phyloP scores from a whole-genome alignment of 2,888 invertebrate genomes.

The Sinelater perroti region DNA sequence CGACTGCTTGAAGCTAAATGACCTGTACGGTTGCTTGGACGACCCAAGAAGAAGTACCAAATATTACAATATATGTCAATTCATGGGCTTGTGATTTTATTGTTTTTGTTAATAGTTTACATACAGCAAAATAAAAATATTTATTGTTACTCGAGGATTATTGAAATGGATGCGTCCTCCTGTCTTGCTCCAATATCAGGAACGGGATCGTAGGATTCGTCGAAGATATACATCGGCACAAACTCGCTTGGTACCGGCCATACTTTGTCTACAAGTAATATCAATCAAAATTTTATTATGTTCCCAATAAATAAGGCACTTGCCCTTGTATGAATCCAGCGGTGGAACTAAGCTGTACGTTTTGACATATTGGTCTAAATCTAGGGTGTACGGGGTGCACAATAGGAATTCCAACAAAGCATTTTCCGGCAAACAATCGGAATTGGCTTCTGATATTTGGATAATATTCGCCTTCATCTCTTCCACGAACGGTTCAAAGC shows the following conservation, averaged over 20 bases:
- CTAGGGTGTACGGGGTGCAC: slow-evolving; percentile 58
- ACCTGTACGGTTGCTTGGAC: slow-evolving; percentile 70
- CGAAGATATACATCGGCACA: slow-evolving; percentile 43
- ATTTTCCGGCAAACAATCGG: slow-evolving; percentile 63
- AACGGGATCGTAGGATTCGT: slow-evolving; percentile 40
- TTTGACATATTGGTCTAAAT: slow-evolving; percentile 55
- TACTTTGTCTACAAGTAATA: slow-evolving; percentile 40
- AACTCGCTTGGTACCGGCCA: slow-evolving; percentile 47
- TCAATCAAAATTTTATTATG: neutral
- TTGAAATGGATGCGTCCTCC: too few relatives aligned
- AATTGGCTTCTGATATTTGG: too few relatives aligned
- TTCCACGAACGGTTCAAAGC: too few relatives aligned
- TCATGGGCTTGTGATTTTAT: slow-evolving; percentile 57
- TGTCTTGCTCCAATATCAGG: slow-evolving; percentile 26
- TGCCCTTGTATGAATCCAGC: slow-evolving; percentile 48
- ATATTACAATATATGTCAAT: slow-evolving; percentile 66
- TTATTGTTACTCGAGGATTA: neutral
- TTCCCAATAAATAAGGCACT: too few relatives aligned
- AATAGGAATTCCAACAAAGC: slow-evolving; percentile 62
- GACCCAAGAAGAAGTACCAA: slow-evolving; percentile 61
- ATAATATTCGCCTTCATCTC: too few relatives aligned
- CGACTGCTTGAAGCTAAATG: slow-evolving; percentile 74
- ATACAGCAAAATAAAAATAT: neutral
- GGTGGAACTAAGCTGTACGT: slow-evolving; percentile 60
- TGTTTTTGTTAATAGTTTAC: neutral